Evolutionary conservation across 2,888 invertebrate species (phyloP).

Genomic region (Antitype chi): DNA sequence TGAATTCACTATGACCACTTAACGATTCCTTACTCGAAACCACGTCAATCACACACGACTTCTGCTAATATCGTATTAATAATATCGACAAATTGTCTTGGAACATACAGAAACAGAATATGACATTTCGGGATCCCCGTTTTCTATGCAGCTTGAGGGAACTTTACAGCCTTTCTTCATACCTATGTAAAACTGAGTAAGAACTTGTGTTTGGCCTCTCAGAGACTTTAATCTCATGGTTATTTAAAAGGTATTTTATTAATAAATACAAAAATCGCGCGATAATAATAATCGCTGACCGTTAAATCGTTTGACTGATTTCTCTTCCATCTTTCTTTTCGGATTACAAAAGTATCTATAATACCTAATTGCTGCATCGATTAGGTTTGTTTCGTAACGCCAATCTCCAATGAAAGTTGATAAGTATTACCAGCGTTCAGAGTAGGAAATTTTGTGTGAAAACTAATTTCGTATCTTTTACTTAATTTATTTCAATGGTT

Average conservation of each 20-base stretch:
- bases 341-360: slow-evolving; percentile 37
- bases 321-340: slow-evolving; percentile 47
- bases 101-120: too few relatives aligned
- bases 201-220: too few relatives aligned
- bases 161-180: too few relatives aligned
- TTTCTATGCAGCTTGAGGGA: too few relatives aligned
- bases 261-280: background rate
- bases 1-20: too few relatives aligned
- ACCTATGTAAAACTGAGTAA: background rate
- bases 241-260: background rate
- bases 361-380: slow-evolving; percentile 40
- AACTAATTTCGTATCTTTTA: slow-evolving; percentile 52
- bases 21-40: too few relatives aligned
- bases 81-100: too few relatives aligned
- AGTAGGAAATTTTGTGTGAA: slow-evolving; percentile 47
- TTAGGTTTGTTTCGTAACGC: slow-evolving; percentile 52
- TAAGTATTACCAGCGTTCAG: slow-evolving; percentile 38
- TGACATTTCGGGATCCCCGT: too few relatives aligned
- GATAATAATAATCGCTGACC: slow-evolving; percentile 10
- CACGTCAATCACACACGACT: too few relatives aligned
- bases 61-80: too few relatives aligned
- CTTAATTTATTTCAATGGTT: slow-evolving; percentile 34
- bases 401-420: slow-evolving; percentile 55
- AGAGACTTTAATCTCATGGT: background rate
- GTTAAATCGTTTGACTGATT: slow-evolving; percentile 36